Base-by-base conservation (phyloP, 2,797 vertebrate species). In the Pseudopleuronectes americanus region DNA sequence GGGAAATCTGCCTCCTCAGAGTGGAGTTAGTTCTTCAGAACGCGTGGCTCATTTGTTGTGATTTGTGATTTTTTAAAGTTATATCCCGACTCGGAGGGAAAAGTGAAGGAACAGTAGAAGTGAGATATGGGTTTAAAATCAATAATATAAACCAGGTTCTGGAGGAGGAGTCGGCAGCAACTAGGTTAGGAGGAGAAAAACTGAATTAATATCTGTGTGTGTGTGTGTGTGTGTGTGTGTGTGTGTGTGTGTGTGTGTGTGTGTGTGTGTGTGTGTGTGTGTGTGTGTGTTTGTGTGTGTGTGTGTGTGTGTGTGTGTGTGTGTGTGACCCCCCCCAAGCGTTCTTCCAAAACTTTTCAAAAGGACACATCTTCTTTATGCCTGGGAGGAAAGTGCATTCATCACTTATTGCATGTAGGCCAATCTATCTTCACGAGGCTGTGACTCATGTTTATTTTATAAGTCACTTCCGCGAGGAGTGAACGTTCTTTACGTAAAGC, bases 381-480 rank as follows among this genome's bases (percentile, higher is more conserved):
- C 54, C 58, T 58, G 5, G 54, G 28, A 65, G 49, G 26, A 68
- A 51, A 21, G 33, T 41, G 49, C 28, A 49, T 61, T 79, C 65
- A 51, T 60, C 64, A 54, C 45, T 1, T 52, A 57, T 49, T 54
- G 53, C 26, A 71, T 77, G 64, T 61, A 74, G 70, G 77, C 56
- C 67, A 60, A 21, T 64, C 33, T 41, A 57, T 64, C 52, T 55
- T 41, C 26, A 8, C 7, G 45, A 54, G 52, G 38, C 71, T 64
- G 51, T 43, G 51, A 54, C 57, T 64, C 38, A 71, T 64, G 9
- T 65, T 60, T 31, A 38, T 48, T 57, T 57, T 45, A 6, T 23
- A 19, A 60, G n/a, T 33, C 14, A 16, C 17, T 1, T 45, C 17
- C 17, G 17, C 9, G 43, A 1, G 7, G 43, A 45, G 45, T 47